Percentiles rank a stretch among this genome's conserved stretches.
Conservation (phyloP, 2,888 invertebrate genomes). For the Amaurobius ferox region DNA sequence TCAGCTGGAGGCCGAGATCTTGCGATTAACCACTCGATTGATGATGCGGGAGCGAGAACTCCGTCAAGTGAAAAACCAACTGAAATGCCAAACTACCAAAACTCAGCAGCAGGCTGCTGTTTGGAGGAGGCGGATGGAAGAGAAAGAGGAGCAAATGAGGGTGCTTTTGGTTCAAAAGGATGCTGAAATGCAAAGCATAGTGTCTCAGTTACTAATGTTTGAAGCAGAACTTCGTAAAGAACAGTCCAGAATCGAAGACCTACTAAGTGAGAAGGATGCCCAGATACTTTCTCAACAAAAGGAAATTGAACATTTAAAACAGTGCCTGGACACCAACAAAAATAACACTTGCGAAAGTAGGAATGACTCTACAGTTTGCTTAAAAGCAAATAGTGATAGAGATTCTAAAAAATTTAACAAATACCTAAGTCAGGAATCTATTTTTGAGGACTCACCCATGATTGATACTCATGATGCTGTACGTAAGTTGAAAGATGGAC, state of each 20-base stretch:
- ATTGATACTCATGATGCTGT: slow-evolving; percentile 50
- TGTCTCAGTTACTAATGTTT: slow-evolving; percentile 58
- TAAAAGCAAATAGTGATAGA: not conserved
- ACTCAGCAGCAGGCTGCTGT: slow-evolving; percentile 51
- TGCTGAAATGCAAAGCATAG: slow-evolving; percentile 67
- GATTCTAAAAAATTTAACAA: not conserved
- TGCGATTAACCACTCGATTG: slow-evolving; percentile 60
- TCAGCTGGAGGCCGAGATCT: slow-evolving; percentile 67
- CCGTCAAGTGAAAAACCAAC: slow-evolving; percentile 59
- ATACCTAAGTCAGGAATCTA: not conserved
- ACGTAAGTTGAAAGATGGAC: slow-evolving; percentile 54
- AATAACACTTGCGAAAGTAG: not conserved
- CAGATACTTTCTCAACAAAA: slow-evolving; percentile 46
- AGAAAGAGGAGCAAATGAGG: slow-evolving; percentile 64
- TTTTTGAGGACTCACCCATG: not conserved
- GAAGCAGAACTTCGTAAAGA: slow-evolving; percentile 58
- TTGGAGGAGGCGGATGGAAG: slow-evolving; percentile 56
- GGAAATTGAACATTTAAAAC: slow-evolving; percentile 53
- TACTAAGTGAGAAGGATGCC: slow-evolving; percentile 53
- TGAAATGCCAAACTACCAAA: slow-evolving; percentile 44
- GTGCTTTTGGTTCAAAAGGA: slow-evolving; percentile 63
- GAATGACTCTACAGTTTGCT: not conserved
- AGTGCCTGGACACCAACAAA: not conserved
- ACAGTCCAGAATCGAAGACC: slow-evolving; percentile 59
- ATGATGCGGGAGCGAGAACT: slow-evolving; percentile 72